A percentile compares a stretch with the other conserved stretches of the same genome.
phyloP scores from a whole-genome alignment of 2,888 invertebrate genomes.

The Luperina testacea region DNA sequence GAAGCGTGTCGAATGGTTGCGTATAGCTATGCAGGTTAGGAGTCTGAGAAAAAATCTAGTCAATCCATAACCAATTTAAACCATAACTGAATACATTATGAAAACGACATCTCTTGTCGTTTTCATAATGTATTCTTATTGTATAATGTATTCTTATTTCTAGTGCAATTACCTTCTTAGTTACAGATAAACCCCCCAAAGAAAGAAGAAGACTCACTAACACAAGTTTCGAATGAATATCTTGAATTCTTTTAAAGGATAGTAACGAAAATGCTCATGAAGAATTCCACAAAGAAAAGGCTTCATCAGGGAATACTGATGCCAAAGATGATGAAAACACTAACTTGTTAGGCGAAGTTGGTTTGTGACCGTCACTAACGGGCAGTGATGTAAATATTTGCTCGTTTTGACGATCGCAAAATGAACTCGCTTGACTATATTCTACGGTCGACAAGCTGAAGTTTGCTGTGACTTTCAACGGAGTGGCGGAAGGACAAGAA shows the following conservation, averaged over 20 bases:
- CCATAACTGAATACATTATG: too few relatives aligned
- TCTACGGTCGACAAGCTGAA: conserved; percentile 66
- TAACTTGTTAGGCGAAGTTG: conserved; percentile 89
- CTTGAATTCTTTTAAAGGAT: neutral
- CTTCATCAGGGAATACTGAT: neutral
- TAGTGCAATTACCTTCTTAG: neutral
- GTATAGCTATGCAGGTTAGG: neutral
- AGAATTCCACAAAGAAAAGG: neutral
- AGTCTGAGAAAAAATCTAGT: neutral
- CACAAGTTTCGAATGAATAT: neutral
- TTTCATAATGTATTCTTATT: neutral
- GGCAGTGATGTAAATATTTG: conserved; percentile 86
- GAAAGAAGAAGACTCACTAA: neutral
- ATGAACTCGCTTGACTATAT: conserved; percentile 90
- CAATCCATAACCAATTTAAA: neutral
- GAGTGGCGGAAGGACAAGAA: neutral
- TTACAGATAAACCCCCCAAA: neutral
- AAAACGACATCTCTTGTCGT: too few relatives aligned
- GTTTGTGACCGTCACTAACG: conserved; percentile 91
- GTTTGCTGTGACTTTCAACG: neutral
- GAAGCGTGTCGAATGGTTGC: too few relatives aligned
- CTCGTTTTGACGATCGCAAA: conserved; percentile 91
- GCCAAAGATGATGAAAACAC: conserved; percentile 9
- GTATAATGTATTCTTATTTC: too few relatives aligned
- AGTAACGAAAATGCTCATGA: neutral